Evolutionary conservation across 1,140 invertebrate species (phyloP), one percentile per base, ranked within the genome.

Genomic region (Cyphomyrmex costatus): DNA sequence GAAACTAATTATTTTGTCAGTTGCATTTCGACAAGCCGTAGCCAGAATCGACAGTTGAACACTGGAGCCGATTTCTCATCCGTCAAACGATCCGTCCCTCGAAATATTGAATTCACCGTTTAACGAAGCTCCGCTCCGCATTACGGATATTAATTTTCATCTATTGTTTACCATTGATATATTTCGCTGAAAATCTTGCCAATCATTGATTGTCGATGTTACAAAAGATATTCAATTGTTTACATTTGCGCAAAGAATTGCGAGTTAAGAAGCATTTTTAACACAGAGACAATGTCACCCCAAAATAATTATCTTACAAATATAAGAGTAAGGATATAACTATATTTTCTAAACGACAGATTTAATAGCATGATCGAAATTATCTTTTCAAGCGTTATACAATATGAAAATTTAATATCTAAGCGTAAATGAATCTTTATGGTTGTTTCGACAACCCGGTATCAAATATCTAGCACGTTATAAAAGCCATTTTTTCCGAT

Each of bases 1-100:
- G 89, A 90, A 90, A 90, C 88, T 90, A 90, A 90, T 90, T 90
- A 90, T 90, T 90, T 90, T 89, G 89, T 90, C 89, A 90, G 89
- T 89, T 89, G 88, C 88, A 58, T 87, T 90, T 90, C 88, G 88
- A 89, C 88, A 58, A 76, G 79, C 61, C 66, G 46, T 53, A 60
- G 49, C 61, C 53, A 77, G 74, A 82, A 87, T 90, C 89, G 89
- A 90, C 89, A 90, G 89, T 86, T 89, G 89, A 90, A 89, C 86
- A 58, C 60, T 56, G 88, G 33, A 56, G 33, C 63, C 60, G 83
- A 77, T 78, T 90, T 85, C 79, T 85, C 88, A 73, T 90, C 60
- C 86, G 88, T 90, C 86, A 88, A 90, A 90, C 89, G 86, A 88
- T 90, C 89, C 82, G 88, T 90, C 86, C 65, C 89, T 82, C 88